Percentiles rank a stretch among this genome's conserved stretches.
phyloP scores from a whole-genome alignment of 2,113 vertebrate species.

The Bungarus multicinctus region DNA sequence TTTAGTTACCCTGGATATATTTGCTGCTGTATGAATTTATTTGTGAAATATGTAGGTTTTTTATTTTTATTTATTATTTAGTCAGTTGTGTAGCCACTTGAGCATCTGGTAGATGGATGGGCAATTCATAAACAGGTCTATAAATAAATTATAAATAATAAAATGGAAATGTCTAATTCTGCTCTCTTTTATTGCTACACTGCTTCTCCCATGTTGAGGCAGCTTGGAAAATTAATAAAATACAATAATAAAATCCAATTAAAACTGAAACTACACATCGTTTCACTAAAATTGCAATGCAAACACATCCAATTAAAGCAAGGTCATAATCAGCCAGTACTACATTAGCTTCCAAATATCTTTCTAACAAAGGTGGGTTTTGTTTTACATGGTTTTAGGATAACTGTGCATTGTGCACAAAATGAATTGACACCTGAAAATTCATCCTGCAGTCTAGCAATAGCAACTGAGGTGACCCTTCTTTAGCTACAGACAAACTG shows the following conservation, averaged over 20 bases:
- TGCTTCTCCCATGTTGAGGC: background rate
- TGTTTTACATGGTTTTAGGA: background rate
- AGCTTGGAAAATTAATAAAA: background rate
- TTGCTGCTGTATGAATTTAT: background rate
- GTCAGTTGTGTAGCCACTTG: background rate
- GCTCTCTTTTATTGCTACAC: background rate
- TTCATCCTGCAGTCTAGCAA: background rate
- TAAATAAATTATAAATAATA: background rate
- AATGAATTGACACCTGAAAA: background rate
- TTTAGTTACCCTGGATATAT: background rate
- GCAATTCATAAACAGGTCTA: background rate
- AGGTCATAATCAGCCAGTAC: background rate
- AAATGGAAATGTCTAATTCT: background rate
- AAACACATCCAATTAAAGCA: slow-evolving; percentile 7
- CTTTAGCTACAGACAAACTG: background rate
- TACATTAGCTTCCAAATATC: background rate
- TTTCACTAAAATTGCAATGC: background rate
- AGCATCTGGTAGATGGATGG: background rate
- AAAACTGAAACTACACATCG: background rate
- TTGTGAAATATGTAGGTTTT: background rate
- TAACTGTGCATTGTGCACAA: background rate
- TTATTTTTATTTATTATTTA: background rate
- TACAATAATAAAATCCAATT: slow-evolving; percentile 6
- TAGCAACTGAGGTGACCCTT: background rate
- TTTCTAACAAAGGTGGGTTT: slow-evolving; percentile 1